Evolutionary conservation across 30 jellyfish, hydroid and myxozoan species (phyloP), one percentile per base, ranked within the genome.

Genomic region (Pelagia noctiluca): DNA sequence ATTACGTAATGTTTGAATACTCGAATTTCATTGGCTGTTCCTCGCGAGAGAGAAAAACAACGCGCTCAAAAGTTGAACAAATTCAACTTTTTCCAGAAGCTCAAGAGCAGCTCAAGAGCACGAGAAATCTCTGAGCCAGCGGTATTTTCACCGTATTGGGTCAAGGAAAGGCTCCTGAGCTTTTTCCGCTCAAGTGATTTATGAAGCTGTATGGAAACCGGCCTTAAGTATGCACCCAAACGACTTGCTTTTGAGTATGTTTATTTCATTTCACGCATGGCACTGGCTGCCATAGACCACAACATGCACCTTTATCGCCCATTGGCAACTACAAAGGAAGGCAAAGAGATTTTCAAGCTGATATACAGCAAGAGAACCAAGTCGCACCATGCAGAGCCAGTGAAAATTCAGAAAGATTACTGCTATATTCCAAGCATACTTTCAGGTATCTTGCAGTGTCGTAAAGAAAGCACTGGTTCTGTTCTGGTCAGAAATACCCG

Each of bases 351-450:
- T 57, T 57, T 57, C 28, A 57, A 57, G 72, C 30, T 57, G 72
- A 57, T 11, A 57, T 57, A 57, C 72, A 57, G 72, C 72, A 57
- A 8, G 28, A 57, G 72, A 23, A 57, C 72, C 18, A 57, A 57
- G 26, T 57, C 72, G 26, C 72, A 57, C 26, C 72, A 57, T 57
- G 72, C 72, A 57, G 72, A 57, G 28, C 72, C 72, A 11, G 72
- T 57, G 26, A 57, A 57, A 23, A 31, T 57, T 57, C 11, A 57
- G 18, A 57, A 57, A 57, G 72, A 57, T 12, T 57, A 57, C 28
- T 13, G 30, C 18, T 57, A 57, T 31, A 57, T 57, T 57, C 72
- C 72, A 23, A 18, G 26, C 8, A 19, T 60, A 60, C 29, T 60
- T 30, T 16, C 29, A 16, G 26, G 72, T 19, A 60, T 60, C 26